Evolutionary conservation across 1,140 invertebrate species (phyloP), one percentile per base, ranked within the genome.

Genomic region (Phocides pigmalion): DNA sequence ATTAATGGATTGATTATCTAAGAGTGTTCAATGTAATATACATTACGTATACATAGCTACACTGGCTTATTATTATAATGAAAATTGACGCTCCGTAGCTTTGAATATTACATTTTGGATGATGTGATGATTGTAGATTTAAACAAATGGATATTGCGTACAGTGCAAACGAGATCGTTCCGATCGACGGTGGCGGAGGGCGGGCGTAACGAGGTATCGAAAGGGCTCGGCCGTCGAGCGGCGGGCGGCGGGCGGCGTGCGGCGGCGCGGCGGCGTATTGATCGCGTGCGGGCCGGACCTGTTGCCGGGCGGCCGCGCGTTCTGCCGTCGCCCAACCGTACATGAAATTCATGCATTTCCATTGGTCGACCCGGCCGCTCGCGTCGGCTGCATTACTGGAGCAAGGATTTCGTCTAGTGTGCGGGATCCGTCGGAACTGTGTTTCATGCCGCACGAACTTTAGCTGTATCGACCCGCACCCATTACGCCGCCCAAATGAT

Each of bases 241-340:
- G 62, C 59, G 20, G 62, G 66, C 67, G 71, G 69, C 62, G 74
- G 46, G 42, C 67, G 14, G 47, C 47, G 47, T 17, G 78, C 81
- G 82, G 72, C 78, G 82, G 76, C 74, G 80, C 80, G 77, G 62
- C 70, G 70, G 68, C 66, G 79, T 88, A 88, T 88, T 84, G 85
- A 89, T 89, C 85, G 80, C 64, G 39, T 51, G 68, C 71, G 54
- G 64, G 66, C 73, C 47, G 66, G 64, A 89, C 87, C 87, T 88
- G 87, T 89, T 88, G 85, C 85, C 84, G 84, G 82, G 84, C 86
- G 79, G 72, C 56, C 58, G 63, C 67, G 64, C 59, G 62, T 47
- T 28, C 44, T 41, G 61, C 47, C 67, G 35, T 46, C 53, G 46
- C 68, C 41, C 54, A 50, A 51, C 59, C 68, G 61, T 73, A 75